Evolutionary conservation across 2,113 vertebrate genomes (phyloP).

Genomic region (Tetraodon nigroviridis): DNA sequence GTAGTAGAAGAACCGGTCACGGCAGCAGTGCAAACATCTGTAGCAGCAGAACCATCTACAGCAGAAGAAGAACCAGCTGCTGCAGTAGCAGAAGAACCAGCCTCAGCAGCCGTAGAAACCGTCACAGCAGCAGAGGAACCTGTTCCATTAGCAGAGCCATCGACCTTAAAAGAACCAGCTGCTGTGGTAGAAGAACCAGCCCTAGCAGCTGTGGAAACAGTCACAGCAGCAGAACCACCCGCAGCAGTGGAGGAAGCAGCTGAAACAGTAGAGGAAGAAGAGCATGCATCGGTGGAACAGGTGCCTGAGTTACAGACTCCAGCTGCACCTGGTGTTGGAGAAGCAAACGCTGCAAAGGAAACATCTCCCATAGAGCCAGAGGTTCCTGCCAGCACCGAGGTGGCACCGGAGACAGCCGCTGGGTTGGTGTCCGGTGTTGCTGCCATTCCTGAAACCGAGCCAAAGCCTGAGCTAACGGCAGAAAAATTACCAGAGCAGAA

Average conservation of each 20-base stretch:
- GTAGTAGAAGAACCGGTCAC: neutral
- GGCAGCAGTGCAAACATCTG: constrained; percentile 8
- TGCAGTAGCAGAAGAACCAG: no score
- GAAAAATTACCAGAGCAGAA: constrained; percentile 17
- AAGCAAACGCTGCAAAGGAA: neutral
- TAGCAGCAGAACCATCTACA: neutral
- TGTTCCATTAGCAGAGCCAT: neutral
- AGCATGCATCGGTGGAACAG: neutral
- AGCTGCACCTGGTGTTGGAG: neutral
- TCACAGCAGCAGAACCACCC: neutral
- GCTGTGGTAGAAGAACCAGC: neutral
- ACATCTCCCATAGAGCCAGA: neutral
- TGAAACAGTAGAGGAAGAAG: neutral
- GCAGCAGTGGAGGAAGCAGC: constrained; percentile 1
- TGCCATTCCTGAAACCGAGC: constrained; percentile 27
- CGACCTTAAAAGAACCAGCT: constrained; percentile 17
- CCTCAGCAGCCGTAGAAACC: neutral
- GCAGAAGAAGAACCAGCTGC: no score
- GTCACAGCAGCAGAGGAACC: constrained; percentile 6
- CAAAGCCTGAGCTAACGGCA: constrained; percentile 22
- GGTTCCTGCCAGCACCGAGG: neutral
- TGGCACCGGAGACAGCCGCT: constrained; percentile 2
- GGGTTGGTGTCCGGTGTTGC: neutral
- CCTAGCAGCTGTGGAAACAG: neutral
- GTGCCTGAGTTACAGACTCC: constrained; percentile 4